A percentile compares a stretch with the other conserved stretches of the same genome.
Evolutionary conservation across 2,113 vertebrate genomes (phyloP).

Genomic region (Gallinago undulata): DNA sequence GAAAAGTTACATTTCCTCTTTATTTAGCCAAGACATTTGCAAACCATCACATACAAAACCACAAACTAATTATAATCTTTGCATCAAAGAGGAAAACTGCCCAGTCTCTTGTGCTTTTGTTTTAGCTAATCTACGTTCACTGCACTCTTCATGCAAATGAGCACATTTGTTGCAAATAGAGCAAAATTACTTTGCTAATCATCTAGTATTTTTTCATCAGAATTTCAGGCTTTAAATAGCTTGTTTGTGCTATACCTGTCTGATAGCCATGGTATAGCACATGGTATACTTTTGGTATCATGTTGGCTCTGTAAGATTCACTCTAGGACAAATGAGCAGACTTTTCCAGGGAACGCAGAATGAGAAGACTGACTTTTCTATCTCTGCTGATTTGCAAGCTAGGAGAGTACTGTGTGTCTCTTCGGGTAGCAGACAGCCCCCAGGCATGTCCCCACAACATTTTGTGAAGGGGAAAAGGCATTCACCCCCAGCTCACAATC

Average conservation of each 20-base stretch:
- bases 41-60: conserved; percentile 26
- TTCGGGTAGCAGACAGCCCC: not conserved
- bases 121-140: conserved; percentile 36
- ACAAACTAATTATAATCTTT: conserved; percentile 42
- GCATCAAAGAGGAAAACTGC: conserved; percentile 26
- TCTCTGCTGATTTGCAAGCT: not conserved
- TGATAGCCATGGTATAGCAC: not conserved
- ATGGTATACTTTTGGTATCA: not conserved
- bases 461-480: not conserved
- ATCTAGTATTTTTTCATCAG: not conserved
- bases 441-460: not conserved
- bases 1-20: not conserved
- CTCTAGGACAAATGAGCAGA: not conserved
- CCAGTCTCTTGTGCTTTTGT: conserved; percentile 38
- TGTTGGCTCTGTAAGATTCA: not conserved
- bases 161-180: conserved; percentile 17
- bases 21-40: conserved; percentile 14
- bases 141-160: conserved; percentile 57
- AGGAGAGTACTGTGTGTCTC: not conserved
- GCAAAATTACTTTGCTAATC: conserved; percentile 47
- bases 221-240: conserved; percentile 33
- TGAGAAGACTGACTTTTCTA: not conserved
- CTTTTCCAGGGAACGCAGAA: not conserved
- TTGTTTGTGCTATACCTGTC: conserved; percentile 9
- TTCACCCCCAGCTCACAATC: not conserved